Base-by-base conservation (phyloP, 2,797 vertebrate species). In the Sparus aurata region DNA sequence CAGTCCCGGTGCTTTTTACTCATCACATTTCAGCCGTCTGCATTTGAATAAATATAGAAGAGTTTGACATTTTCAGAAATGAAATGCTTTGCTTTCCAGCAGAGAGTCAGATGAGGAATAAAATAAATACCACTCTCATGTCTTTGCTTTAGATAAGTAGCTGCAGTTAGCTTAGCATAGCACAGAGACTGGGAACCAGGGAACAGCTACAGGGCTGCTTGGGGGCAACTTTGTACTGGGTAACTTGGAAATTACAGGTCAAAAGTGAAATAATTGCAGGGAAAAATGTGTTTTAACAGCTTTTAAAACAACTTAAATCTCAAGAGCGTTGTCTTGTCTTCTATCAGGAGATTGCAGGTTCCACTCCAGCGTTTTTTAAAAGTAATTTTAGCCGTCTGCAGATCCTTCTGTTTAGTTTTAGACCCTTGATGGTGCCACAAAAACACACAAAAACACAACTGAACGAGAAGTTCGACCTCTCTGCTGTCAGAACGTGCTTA, bases 401-500 rank as follows among this genome's bases (percentile, higher is more conserved):
- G 22, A 53, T 57, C 3, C 7, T 18, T 47, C 72, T 55, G 15
- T 66, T 62, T 63, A 16, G 13, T 20, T 30, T 71, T 61, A 17
- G 25, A 67, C 59, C 12, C 18, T 47, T 45, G 12, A 38, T 52
- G 61, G 9, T 47, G 52, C 61, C 22, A 41, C 12, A 82, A 60
- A 70, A 38, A 30, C 4, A 7, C 10, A 66, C 20, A 66, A 75
- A 53, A 57, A 71, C 17, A 66, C 12, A 12, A 79, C 1, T 79
- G 18, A 34, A 73, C 61, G 16, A 34, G 30, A 27, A 43, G 4
- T 16, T 57, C 70, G 66, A 70, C 62, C 43, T 61, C 74, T 68
- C 53, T 69, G 27, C 57, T 65, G 58, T 68, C 47, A 60, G 16
- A 38, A 12, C 1, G 0, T 75, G 75, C 76, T 87, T 77, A 74